phyloP scores from a whole-genome alignment of 2,797 vertebrate species.

The Aythya fuligula region DNA sequence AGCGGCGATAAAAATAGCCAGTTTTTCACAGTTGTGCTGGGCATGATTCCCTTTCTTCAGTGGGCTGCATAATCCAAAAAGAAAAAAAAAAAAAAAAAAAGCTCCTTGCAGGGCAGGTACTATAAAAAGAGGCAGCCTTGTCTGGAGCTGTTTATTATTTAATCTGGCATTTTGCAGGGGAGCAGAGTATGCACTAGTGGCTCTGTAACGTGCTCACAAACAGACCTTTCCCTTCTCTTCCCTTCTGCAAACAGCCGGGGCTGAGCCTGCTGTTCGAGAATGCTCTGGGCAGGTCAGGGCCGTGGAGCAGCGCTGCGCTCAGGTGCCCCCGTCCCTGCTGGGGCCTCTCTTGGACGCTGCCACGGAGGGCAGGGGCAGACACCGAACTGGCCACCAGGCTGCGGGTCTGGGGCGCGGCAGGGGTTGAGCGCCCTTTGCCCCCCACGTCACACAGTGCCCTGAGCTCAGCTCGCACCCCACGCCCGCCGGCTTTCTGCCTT shows the following conservation, averaged over 20 bases:
- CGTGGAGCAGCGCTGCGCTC: accelerated
- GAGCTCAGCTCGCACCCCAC: neutral
- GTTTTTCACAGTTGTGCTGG: neutral
- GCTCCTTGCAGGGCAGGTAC: neutral
- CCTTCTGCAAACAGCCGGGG: accelerated
- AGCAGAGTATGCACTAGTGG: accelerated
- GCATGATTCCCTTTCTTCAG: neutral
- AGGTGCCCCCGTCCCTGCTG: neutral
- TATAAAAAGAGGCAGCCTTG: neutral
- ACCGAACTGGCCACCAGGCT: neutral
- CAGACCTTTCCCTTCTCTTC: neutral
- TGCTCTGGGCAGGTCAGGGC: neutral
- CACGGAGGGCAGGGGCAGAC: neutral
- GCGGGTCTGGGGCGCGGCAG: neutral
- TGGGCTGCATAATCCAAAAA: neutral
- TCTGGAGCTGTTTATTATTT: neutral
- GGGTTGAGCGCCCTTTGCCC: neutral
- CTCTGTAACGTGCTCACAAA: neutral
- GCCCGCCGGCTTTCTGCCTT: neutral
- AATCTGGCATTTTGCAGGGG: neutral
- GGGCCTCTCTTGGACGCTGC: neutral
- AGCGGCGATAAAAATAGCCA: accelerated
- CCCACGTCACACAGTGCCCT: neutral
- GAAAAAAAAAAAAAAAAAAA: neutral
- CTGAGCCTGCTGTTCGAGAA: accelerated